phyloP scores from a whole-genome alignment of 2,797 vertebrate genomes.

The Vireo griseus region DNA sequence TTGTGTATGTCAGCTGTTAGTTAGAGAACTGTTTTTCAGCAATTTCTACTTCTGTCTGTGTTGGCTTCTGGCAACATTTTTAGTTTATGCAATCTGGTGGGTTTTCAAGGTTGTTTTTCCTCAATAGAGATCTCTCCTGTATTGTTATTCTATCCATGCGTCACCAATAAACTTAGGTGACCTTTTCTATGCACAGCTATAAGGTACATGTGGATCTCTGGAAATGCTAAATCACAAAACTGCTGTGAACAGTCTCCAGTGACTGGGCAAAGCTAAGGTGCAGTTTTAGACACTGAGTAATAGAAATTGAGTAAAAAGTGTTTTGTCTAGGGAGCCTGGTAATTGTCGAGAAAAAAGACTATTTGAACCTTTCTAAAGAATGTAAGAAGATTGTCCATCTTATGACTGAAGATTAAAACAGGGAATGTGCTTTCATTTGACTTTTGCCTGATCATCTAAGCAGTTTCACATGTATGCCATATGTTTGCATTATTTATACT shows the following conservation, averaged over 20 bases:
- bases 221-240: conserved; percentile 28
- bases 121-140: background rate
- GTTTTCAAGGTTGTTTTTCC: conserved; percentile 27
- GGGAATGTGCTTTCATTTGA: background rate
- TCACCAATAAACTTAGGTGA: background rate
- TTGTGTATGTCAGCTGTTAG: background rate
- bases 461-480: background rate
- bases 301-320: background rate
- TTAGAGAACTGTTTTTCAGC: background rate
- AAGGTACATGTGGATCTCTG: conserved; percentile 2
- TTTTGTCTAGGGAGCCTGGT: background rate
- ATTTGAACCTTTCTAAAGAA: background rate
- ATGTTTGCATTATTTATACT: background rate
- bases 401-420: background rate
- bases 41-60: background rate
- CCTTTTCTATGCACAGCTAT: background rate
- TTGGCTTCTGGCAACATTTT: background rate
- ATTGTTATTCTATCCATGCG: background rate
- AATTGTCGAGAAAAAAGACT: background rate
- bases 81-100: background rate
- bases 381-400: background rate
- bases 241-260: background rate
- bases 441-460: background rate
- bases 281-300: background rate
- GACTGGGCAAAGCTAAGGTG: background rate